These are phyloP conservation scores for Aphaenogaster rudis DNA, from an alignment of 1,140 invertebrate genomes.

Conservation along the genomic window DNA sequence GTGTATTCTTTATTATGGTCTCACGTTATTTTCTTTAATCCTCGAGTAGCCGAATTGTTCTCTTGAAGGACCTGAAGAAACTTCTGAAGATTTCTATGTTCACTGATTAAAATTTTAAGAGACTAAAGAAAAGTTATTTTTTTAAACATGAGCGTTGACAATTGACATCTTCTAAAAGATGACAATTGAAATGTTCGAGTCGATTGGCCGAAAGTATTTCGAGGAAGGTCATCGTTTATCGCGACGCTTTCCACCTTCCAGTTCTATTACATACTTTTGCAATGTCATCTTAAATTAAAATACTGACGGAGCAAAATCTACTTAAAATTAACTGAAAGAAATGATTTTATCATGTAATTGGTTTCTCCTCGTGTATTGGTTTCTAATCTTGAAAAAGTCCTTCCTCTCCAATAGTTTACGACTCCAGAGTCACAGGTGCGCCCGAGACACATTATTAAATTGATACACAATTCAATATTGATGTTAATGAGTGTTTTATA, in stretches of 20 bases:
- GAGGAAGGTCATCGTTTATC: background rate
- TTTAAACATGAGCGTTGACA: background rate
- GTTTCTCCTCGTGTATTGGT: background rate
- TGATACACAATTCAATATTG: background rate
- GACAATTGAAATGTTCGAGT: too few relatives aligned
- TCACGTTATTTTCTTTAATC: background rate
- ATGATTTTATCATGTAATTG: background rate
- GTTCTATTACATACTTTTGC: background rate
- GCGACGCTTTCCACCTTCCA: background rate
- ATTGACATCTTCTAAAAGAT: background rate
- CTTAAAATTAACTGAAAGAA: background rate
- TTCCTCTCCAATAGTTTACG: background rate
- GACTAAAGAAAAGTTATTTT: background rate
- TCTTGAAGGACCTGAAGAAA: background rate
- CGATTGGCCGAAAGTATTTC: background rate
- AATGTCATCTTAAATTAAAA: background rate
- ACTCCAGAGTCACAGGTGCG: too few relatives aligned
- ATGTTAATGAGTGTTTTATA: background rate
- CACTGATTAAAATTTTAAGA: background rate
- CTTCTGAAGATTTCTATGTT: background rate
- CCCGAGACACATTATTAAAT: background rate
- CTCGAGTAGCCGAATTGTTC: background rate
- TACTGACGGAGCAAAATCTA: background rate
- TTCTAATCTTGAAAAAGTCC: background rate
- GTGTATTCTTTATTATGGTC: conserved; percentile 8